These are phyloP conservation scores for Chaetodon auriga DNA, from an alignment of 2,113 vertebrate genomes.

Conservation along the genomic window DNA sequence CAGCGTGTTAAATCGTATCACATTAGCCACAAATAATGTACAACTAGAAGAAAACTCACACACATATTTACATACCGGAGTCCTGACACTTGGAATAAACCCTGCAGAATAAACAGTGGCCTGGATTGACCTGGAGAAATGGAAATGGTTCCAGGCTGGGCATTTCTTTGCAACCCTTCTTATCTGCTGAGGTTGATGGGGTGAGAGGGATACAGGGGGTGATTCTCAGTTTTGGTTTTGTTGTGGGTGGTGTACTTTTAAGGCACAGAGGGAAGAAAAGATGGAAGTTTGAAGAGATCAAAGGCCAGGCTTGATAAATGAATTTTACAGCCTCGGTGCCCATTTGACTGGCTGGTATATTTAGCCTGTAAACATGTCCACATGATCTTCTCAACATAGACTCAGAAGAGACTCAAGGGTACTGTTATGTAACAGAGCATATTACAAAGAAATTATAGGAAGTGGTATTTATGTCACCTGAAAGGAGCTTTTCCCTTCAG, in stretches of 20 bases:
- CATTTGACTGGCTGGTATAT: conserved; percentile 27
- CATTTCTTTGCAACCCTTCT: neutral
- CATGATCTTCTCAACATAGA: conserved; percentile 8
- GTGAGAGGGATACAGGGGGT: neutral
- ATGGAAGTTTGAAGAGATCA: neutral
- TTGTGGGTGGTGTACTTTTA: conserved; percentile 22
- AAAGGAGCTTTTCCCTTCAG: neutral
- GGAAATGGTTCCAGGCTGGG: neutral
- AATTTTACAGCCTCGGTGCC: neutral
- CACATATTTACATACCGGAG: conserved; percentile 70
- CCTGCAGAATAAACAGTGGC: conserved; percentile 26
- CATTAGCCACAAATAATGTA: conserved; percentile 64
- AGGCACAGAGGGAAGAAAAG: conserved; percentile 48
- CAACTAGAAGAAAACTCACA: conserved; percentile 58
- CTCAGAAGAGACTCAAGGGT: conserved; percentile 17
- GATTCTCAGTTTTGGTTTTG: conserved; percentile 1
- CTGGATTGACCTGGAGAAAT: conserved; percentile 31
- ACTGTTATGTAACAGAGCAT: conserved; percentile 37
- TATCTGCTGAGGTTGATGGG: conserved; percentile 12
- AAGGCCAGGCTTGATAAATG: conserved; percentile 1
- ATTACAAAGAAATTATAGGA: neutral
- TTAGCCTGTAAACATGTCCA: conserved; percentile 49
- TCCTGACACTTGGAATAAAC: conserved; percentile 35
- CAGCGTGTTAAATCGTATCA: conserved; percentile 62
- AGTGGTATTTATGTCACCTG: neutral